Base-by-base conservation (phyloP, 2,888 invertebrate genomes). In the Mythimna ferrago region DNA sequence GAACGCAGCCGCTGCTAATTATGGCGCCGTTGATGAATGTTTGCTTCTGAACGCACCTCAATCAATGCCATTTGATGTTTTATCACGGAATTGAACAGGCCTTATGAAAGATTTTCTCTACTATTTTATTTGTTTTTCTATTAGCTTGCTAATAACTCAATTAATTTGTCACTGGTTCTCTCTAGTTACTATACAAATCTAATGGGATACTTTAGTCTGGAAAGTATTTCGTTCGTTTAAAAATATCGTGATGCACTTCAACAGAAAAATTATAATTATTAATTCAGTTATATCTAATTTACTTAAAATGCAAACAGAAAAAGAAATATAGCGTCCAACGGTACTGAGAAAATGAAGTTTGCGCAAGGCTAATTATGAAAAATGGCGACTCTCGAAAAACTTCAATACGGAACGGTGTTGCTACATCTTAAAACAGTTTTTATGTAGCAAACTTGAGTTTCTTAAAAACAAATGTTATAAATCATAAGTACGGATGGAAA, bases 281-380 rank as follows among this genome's bases (percentile, higher is more conserved):
- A 66, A 76, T 76, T 64, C 58, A 62, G 61, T 78, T 58, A 65
- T 19, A 75, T 16, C 2, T 73, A 72, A 82, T 81, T 64, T 80
- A 85, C 81, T 72, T 62, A 73, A 80, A 74, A 80, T 73, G 72
- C 66, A 76, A 87, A 87, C 86, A 87, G 82, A 82, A 88, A 88
- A 90, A 87, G 75, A 87, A 88, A 90, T 86, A 89, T 78, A 79
- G 68, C 75, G 65, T 68, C 67, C 53, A 61, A 62, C 83, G 81
- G 66, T 82, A 68, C 73, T 74, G 83, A 66, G 89, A 79, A 75
- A 90, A 94, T 92, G 89, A 93, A 92, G 90, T 94, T 94, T 90
- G 91, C 90, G 88, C 86, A 82, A 82, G 78, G 89, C 92, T 95
- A 94, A 95, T 95, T 94, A 94, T 93, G 93, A 95, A 89, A 92